These are phyloP conservation scores for Lerista edwardsae DNA, from an alignment of 2,797 vertebrate species.

Conservation along the genomic window DNA sequence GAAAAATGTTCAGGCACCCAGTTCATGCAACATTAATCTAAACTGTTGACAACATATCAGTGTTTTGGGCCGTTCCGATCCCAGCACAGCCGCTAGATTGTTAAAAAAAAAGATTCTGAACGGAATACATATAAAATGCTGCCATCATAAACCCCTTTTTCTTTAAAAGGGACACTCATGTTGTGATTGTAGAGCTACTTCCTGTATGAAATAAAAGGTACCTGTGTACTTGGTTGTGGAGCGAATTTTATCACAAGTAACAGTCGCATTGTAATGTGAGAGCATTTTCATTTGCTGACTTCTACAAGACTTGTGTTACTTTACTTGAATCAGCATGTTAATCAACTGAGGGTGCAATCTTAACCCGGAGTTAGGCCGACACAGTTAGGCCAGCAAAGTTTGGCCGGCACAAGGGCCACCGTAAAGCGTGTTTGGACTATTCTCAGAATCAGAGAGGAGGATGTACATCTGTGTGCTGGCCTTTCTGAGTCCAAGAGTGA, in stretches of 20 bases:
- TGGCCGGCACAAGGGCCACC: too few species aligned
- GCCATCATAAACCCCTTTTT: not conserved
- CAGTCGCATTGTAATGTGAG: not conserved
- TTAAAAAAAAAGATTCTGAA: not conserved
- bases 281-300: not conserved
- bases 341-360: not conserved
- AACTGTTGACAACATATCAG: constrained; percentile 17
- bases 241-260: not conserved
- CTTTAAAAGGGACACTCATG: not conserved
- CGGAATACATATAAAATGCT: not conserved
- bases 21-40: constrained; percentile 31
- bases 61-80: constrained; percentile 26
- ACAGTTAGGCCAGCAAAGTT: too few species aligned
- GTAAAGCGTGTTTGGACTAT: too few species aligned
- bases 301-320: not conserved
- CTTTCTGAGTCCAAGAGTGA: too few species aligned
- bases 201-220: not conserved
- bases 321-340: not conserved
- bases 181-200: not conserved
- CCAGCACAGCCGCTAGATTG: not conserved
- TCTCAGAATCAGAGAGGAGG: too few species aligned
- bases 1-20: constrained; percentile 23
- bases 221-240: not conserved
- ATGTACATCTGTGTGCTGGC: too few species aligned
- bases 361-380: too few species aligned